phyloP scores from a whole-genome alignment of 2,888 invertebrate species.

The Silvanus unidentatus region DNA sequence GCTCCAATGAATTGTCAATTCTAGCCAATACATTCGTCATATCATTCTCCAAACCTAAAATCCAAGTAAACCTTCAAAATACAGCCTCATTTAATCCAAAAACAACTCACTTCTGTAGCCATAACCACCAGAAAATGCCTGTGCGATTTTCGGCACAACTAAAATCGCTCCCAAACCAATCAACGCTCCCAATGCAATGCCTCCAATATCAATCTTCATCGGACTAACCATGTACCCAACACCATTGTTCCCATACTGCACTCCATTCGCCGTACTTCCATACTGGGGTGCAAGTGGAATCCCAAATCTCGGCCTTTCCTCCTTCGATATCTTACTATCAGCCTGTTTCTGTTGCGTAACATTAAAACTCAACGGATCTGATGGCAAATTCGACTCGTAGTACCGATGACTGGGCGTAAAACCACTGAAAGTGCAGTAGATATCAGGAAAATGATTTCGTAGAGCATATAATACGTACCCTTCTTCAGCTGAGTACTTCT shows the following conservation, averaged over 20 bases:
- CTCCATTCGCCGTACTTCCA: constrained; percentile 46
- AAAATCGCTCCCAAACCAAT: constrained; percentile 76
- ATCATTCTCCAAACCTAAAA: constrained; percentile 40
- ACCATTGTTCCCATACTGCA: constrained; percentile 43
- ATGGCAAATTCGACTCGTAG: constrained; percentile 36
- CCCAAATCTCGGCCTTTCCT: constrained; percentile 51
- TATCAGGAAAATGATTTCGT: neutral
- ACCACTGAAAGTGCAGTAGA: constrained; percentile 25
- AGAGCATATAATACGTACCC: constrained; percentile 26
- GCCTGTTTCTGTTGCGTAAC: constrained; percentile 19
- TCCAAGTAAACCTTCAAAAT: neutral
- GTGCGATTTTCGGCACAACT: constrained; percentile 71
- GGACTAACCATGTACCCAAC: constrained; percentile 62
- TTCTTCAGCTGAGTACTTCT: constrained; percentile 36
- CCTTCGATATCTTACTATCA: constrained; percentile 28
- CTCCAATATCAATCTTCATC: constrained; percentile 75
- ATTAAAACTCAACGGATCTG: constrained; percentile 12
- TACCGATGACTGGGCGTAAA: constrained; percentile 48
- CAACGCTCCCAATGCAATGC: constrained; percentile 72
- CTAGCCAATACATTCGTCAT: constrained; percentile 57
- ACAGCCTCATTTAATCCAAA: neutral
- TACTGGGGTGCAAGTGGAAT: constrained; percentile 45
- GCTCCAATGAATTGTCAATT: constrained; percentile 60
- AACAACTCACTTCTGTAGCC: constrained; percentile 59
- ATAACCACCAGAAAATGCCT: constrained; percentile 59